A percentile compares a stretch with the other conserved stretches of the same genome.
Conservation (phyloP, 2,797 vertebrate species). For the Aythya fuligula region DNA sequence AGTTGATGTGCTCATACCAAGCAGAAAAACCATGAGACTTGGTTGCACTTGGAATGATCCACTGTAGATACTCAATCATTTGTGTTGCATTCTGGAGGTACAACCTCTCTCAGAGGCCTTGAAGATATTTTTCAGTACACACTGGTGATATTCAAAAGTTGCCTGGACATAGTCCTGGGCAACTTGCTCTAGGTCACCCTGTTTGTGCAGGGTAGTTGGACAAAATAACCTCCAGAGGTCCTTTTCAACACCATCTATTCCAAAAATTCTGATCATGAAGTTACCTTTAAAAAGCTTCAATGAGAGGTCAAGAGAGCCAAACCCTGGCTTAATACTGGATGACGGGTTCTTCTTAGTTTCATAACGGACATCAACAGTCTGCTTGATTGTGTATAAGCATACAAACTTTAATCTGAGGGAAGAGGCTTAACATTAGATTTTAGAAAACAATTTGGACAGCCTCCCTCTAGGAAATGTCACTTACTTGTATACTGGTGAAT, state of each 20-base stretch:
- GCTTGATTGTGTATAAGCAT: conserved; percentile 52
- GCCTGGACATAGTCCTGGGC: accelerated
- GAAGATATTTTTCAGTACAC: background rate
- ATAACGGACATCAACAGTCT: background rate
- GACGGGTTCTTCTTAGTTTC: conserved; percentile 1
- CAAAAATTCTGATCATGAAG: accelerated
- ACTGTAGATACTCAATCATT: background rate
- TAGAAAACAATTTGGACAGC: background rate
- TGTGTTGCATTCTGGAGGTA: background rate
- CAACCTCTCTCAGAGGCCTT: background rate
- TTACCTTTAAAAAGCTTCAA: conserved; percentile 77
- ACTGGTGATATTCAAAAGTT: background rate
- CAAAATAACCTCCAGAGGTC: background rate
- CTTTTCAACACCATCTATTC: background rate
- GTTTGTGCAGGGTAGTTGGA: background rate
- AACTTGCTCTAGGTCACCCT: background rate
- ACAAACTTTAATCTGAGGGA: conserved; percentile 57
- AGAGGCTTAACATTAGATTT: background rate
- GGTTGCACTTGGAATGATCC: background rate
- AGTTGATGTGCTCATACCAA: background rate
- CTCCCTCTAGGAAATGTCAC: background rate
- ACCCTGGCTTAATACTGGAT: conserved; percentile 28
- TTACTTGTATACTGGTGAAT: conserved; percentile 59
- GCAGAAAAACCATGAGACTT: background rate
- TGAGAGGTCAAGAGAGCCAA: conserved; percentile 50